A percentile compares a stretch with the other conserved stretches of the same genome.
Evolutionary conservation across 2,888 invertebrate genomes (phyloP).

Genomic region (Allolobophora icterica): DNA sequence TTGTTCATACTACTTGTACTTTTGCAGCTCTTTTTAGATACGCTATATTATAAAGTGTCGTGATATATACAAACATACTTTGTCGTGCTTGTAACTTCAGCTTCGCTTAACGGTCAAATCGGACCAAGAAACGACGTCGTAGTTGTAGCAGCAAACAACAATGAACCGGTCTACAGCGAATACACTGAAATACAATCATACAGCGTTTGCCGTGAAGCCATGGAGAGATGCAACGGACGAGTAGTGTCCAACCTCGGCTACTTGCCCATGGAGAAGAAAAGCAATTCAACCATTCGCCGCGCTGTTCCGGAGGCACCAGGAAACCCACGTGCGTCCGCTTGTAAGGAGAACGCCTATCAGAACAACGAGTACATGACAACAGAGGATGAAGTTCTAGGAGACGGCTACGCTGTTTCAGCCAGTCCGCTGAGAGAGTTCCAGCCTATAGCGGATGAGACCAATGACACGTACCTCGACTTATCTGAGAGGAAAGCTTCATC

Average conservation of each 20-base stretch:
- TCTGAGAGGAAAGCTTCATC: neutral
- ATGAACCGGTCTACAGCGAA: neutral
- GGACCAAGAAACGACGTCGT: neutral
- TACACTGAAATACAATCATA: neutral
- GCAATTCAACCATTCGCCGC: neutral
- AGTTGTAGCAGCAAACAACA: neutral
- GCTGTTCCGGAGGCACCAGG: neutral
- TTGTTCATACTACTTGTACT: no score
- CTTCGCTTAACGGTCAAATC: neutral
- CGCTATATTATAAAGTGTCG: no score
- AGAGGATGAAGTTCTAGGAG: neutral
- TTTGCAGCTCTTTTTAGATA: no score
- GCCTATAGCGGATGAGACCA: neutral
- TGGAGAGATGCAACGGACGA: neutral
- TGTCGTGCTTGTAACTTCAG: neutral
- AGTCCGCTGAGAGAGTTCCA: neutral
- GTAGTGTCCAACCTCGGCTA: neutral
- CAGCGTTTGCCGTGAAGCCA: conserved; percentile 9
- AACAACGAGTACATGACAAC: neutral
- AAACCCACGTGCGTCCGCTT: neutral
- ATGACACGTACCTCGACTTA: neutral
- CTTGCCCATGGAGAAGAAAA: neutral
- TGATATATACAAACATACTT: neutral
- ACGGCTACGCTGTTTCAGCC: neutral
- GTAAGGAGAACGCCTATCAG: neutral